Percentiles rank a stretch among this genome's conserved stretches.
Conservation (phyloP, 2,797 vertebrate species). For the Garrulus glandarius region DNA sequence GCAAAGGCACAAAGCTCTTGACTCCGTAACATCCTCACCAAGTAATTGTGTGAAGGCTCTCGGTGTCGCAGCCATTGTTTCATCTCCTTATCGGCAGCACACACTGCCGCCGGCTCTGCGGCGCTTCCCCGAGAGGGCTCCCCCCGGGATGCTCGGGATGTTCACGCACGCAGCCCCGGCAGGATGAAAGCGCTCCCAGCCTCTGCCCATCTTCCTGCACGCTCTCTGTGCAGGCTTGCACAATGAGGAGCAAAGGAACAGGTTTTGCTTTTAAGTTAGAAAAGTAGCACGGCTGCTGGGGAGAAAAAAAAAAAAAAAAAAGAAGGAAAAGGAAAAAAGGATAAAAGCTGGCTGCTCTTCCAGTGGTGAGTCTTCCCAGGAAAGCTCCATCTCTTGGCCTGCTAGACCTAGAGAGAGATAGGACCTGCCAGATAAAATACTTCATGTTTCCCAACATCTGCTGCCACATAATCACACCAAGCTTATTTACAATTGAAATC, state of each 20-base stretch:
- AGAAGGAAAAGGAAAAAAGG: rapidly evolving
- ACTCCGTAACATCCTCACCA: neutral
- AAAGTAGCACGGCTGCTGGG: neutral
- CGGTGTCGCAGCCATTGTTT: neutral
- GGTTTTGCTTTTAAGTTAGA: neutral
- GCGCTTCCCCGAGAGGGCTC: neutral
- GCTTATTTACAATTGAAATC: neutral
- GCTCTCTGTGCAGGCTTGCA: neutral
- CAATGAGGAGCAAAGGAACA: neutral
- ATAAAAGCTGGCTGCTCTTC: neutral
- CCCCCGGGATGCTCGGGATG: neutral
- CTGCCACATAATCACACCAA: neutral
- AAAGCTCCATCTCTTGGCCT: neutral
- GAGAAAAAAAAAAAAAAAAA: rapidly evolving
- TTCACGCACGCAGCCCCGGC: neutral
- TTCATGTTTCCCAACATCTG: neutral
- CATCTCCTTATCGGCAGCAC: neutral
- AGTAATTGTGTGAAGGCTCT: neutral
- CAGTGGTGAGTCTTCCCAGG: neutral
- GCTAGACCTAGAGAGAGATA: neutral
- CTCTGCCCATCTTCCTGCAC: neutral
- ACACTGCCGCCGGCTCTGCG: neutral
- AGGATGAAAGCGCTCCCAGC: neutral
- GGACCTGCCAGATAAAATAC: neutral
- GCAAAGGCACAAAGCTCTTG: neutral